Conservation (phyloP, 2,888 invertebrate species). For the Imbricaverruca yamaguchii region DNA sequence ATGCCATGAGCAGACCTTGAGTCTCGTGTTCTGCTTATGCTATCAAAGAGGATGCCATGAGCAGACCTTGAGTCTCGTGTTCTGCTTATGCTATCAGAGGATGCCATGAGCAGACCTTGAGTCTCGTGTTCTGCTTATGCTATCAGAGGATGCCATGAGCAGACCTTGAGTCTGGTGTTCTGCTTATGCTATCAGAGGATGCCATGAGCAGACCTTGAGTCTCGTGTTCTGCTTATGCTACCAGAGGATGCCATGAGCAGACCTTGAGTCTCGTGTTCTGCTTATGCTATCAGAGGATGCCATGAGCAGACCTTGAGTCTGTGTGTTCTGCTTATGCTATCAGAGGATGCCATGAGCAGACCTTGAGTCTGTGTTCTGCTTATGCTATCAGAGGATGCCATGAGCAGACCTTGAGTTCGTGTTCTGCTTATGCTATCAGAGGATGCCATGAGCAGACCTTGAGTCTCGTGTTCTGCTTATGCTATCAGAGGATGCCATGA, state of each 20-base stretch:
- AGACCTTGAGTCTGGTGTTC: conserved; percentile 76
- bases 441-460: conserved; percentile 53
- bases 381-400: too few relatives aligned
- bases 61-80: conserved; percentile 72
- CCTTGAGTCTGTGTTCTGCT: conserved; percentile 83
- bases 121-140: conserved; percentile 79
- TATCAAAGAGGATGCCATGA: too few relatives aligned
- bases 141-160: too few relatives aligned
- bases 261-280: conserved; percentile 80
- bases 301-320: conserved; percentile 60
- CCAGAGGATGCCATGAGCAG: too few relatives aligned
- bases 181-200: too few relatives aligned
- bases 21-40: conserved; percentile 79
- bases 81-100: too few relatives aligned
- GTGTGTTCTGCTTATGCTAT: conserved; percentile 81
- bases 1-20: conserved; percentile 57
- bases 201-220: conserved; percentile 56
- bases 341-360: too few relatives aligned
- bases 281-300: too few relatives aligned
- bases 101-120: conserved; percentile 57
- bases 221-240: conserved; percentile 83
- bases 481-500: too few relatives aligned
- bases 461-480: conserved; percentile 79
- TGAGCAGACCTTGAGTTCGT: conserved; percentile 62
- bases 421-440: too few relatives aligned